Base-by-base conservation (phyloP, 2,113 vertebrate genomes). In the Hypocryptadius cinnamomeus region DNA sequence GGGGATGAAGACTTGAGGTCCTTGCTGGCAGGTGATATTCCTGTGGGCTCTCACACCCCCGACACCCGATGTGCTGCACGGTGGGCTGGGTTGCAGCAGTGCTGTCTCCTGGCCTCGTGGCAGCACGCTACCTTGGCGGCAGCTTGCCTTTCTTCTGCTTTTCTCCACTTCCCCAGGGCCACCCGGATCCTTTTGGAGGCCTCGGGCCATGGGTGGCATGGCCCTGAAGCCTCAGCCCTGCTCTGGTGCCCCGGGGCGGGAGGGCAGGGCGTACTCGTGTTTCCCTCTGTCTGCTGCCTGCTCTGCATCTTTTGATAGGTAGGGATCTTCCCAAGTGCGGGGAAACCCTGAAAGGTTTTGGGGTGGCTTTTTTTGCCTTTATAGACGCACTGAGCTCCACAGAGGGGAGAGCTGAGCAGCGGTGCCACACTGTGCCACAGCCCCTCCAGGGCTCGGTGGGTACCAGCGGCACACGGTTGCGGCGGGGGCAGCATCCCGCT, bases 41-140 rank as follows among this genome's bases (percentile, higher is more conserved):
- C 22, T 24, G 19, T 24, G 31, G 8, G 15, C 40, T 84, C 35
- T 74, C 3, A 5, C 13, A 23, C 2, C 22, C 17, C 18, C 0
- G 0, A 15, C 18, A 16, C 30, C 30, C 3, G 0, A 10, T 33
- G 24, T 79, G 39, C 54, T 0, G 1, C 25, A 19, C 1, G 2
- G 6, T 13, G 73, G 73, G n/a, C 30, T 4, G 12, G 12, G 24
- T 16, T 1, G 2, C 63, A 73, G 40, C 54, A 17, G 40, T 40
- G 40, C 40, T 40, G 39, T 40, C 30, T 60, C 57, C 57, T 40
- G 31, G 17, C 40, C 20, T 51, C 20, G 18, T 0, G 4, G 37
- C 6, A 2, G 23, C 45, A 10, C 1, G 24, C 12, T 5, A 0
- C 45, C 60, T 59, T 72, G 48, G 16, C 0, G 0, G 20, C 27